Base-by-base conservation (phyloP, 2,888 invertebrate genomes). In the Microctonus hyperodae region DNA sequence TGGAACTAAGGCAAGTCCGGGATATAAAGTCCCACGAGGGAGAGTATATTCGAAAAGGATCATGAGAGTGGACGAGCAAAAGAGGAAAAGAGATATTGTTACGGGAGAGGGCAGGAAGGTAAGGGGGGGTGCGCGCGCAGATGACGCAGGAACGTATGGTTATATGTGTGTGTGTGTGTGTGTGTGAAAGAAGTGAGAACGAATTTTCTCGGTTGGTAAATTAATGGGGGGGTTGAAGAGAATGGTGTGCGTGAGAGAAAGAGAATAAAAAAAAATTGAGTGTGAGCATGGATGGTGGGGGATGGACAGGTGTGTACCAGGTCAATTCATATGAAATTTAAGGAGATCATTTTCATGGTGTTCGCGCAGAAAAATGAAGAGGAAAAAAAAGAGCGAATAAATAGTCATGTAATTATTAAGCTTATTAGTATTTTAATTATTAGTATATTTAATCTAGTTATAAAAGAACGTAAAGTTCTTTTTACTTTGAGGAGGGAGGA, bases 61-160 rank as follows among this genome's bases (percentile, higher is more conserved):
- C 60, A 33, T 33, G 51, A 64, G 16, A 50, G 40, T 5, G 64
- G 55, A 37, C 35, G 50, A 65, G 51, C 35, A 23, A 25, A 50
- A 35, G 59, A 16, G 50, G 56, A 51, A 64, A 20, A 57, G 50
- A 35, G 57, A 55, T 25, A 62, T 56, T 57, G 35, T 25, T 50
- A 37, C 66, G 65, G 72, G 65, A 28, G 64, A 62, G 65, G 33
- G 64, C 62, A 69, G 57, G 35, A 59, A 69, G 28, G 62, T 53
- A 50, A 64, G 65, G 64, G 64, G 69, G 65, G 71, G 59, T 72
- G 87, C 86, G 85, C 87, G 87, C 74, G 86, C 85, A 66, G 86
- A 86, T 76, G 87, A 82, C 73, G 86, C 64, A 78, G 81, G 50
- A 79, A 84, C 60, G 86, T 86, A 77, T 87, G 84, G 81, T 22